Conservation (phyloP, 2,797 vertebrate species). For the Amblyraja radiata region DNA sequence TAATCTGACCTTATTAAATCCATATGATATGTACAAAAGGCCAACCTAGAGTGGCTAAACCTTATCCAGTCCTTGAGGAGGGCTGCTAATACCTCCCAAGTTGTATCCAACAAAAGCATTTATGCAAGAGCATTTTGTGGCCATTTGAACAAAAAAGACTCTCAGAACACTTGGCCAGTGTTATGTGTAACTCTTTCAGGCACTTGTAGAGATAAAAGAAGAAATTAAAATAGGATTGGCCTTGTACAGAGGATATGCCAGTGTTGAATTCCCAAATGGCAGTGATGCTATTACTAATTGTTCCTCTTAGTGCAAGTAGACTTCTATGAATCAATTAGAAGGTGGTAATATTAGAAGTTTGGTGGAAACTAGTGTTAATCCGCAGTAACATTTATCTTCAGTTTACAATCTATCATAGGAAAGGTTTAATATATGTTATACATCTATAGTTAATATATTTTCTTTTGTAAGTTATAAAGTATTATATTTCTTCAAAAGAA, state of each 20-base stretch:
- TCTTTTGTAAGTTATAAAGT: not conserved
- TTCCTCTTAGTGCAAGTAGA: not conserved
- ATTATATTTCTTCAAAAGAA: not conserved
- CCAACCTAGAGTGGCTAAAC: conserved; percentile 56
- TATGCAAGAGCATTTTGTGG: conserved; percentile 2
- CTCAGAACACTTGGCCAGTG: conserved; percentile 30
- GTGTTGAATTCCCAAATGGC: not conserved
- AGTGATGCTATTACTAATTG: conserved; percentile 1
- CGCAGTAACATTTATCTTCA: not conserved
- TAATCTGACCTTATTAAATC: conserved; percentile 77
- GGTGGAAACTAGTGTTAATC: not conserved
- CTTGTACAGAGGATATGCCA: not conserved
- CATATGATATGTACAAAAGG: conserved; percentile 59
- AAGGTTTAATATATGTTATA: not conserved
- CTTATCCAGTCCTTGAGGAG: conserved; percentile 54
- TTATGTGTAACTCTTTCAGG: conserved; percentile 14
- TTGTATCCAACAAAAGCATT: conserved; percentile 44
- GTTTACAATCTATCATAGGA: not conserved
- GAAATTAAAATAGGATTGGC: conserved; percentile 1
- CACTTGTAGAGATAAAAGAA: conserved; percentile 27
- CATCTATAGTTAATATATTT: not conserved
- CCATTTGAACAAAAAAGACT: conserved; percentile 22
- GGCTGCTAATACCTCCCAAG: conserved; percentile 42
- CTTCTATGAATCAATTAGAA: not conserved
- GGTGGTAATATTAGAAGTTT: not conserved